These are phyloP conservation scores for Lemur catta DNA, from an alignment of 2,797 vertebrate species.

Conservation along the genomic window DNA sequence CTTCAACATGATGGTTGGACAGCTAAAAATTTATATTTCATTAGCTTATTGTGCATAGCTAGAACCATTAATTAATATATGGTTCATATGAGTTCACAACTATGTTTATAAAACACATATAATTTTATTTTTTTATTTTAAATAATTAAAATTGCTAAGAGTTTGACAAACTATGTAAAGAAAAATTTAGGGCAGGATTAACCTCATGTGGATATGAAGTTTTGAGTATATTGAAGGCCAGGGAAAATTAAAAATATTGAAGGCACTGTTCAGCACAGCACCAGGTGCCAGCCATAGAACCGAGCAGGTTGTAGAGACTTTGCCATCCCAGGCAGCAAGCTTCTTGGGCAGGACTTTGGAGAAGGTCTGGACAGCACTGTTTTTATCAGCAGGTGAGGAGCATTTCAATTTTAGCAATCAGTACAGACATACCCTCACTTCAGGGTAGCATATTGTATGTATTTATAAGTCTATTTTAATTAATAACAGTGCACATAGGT, in stretches of 20 bases:
- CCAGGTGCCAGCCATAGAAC: not conserved
- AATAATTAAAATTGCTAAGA: not conserved
- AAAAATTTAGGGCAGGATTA: not conserved
- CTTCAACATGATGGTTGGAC: not conserved
- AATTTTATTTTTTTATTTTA: not conserved
- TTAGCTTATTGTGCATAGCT: not conserved
- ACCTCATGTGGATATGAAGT: not conserved
- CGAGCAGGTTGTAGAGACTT: not conserved
- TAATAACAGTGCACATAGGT: not conserved
- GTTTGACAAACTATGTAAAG: not conserved
- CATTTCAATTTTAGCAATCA: not conserved
- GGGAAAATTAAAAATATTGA: not conserved
- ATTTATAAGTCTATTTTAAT: not conserved
- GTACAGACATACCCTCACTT: not conserved
- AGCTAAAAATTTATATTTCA: not conserved
- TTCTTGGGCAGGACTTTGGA: not conserved
- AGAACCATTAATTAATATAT: not conserved
- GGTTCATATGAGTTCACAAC: not conserved
- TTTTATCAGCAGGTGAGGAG: not conserved
- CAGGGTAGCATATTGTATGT: not conserved
- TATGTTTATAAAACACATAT: not conserved
- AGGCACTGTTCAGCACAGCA: not conserved
- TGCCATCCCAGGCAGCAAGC: not conserved
- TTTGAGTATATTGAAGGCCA: not conserved
- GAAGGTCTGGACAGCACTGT: not conserved